Evolutionary conservation across 2,797 vertebrate genomes (phyloP).

Genomic region (Acipenser transmontanus): DNA sequence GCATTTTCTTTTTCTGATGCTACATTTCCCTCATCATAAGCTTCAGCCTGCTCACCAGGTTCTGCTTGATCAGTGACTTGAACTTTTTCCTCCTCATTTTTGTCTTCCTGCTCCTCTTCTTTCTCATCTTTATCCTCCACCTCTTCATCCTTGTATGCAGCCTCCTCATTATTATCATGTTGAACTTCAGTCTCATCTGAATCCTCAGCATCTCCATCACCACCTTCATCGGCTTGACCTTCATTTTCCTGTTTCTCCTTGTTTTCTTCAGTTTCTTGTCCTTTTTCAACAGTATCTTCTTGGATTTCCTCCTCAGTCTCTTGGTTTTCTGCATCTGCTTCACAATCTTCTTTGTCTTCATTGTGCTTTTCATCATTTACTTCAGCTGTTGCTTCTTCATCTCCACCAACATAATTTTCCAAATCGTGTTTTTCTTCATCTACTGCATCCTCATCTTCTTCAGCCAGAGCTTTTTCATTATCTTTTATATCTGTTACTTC

Average conservation of each 20-base stretch:
- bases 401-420: constrained; percentile 31
- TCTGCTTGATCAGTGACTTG: constrained; percentile 2
- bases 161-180: constrained; percentile 10
- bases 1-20: constrained; percentile 39
- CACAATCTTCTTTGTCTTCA: constrained; percentile 29
- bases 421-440: rapidly evolving
- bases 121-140: not conserved
- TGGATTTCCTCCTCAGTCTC: constrained; percentile 36
- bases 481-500: constrained; percentile 16
- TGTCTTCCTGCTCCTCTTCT: constrained; percentile 16
- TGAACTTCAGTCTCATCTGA: not conserved
- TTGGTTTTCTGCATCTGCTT: constrained; percentile 32
- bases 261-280: constrained; percentile 27
- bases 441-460: not conserved
- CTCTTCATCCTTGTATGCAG: constrained; percentile 2
- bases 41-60: constrained; percentile 10
- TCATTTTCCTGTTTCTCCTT: constrained; percentile 23
- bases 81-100: constrained; percentile 21
- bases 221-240: constrained; percentile 13
- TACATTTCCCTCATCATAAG: constrained; percentile 23
- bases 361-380: constrained; percentile 23
- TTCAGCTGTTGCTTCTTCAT: constrained; percentile 18
- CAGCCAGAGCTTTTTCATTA: not conserved
- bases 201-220: constrained; percentile 27
- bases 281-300: constrained; percentile 27